Conservation (phyloP, 2,113 vertebrate genomes). For the Toxostoma redivivum region DNA sequence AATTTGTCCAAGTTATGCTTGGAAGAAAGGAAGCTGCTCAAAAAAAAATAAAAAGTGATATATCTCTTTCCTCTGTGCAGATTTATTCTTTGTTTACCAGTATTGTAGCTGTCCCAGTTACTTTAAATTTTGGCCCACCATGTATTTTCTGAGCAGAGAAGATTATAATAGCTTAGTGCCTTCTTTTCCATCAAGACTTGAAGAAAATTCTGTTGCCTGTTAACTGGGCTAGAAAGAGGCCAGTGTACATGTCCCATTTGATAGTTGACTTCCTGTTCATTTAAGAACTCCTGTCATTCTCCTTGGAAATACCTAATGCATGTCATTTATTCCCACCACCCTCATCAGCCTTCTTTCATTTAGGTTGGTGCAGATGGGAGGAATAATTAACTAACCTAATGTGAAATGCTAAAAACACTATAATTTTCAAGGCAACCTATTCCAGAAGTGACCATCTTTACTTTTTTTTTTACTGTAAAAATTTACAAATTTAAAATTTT, state of each 20-base stretch:
- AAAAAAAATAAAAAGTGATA: background rate
- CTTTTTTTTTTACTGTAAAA: background rate
- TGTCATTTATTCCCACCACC: background rate
- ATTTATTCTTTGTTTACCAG: background rate
- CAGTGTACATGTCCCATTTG: background rate
- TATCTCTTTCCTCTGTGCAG: background rate
- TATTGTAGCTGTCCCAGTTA: background rate
- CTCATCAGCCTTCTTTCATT: background rate
- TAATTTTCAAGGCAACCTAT: background rate
- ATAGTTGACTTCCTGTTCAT: background rate
- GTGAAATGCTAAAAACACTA: background rate
- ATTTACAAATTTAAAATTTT: no score
- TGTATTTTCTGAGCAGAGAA: background rate
- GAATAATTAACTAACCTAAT: background rate
- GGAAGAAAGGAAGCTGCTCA: background rate
- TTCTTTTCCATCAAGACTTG: background rate
- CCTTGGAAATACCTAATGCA: background rate
- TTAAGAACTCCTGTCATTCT: background rate
- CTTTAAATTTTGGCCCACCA: background rate
- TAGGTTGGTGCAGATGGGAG: background rate
- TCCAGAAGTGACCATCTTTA: background rate
- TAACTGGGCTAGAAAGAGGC: background rate
- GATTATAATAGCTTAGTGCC: background rate
- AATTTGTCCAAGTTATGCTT: background rate
- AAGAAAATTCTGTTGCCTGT: background rate